Evolutionary conservation across 1,140 invertebrate genomes (phyloP).

Genomic region (Trichoplusia ni): DNA sequence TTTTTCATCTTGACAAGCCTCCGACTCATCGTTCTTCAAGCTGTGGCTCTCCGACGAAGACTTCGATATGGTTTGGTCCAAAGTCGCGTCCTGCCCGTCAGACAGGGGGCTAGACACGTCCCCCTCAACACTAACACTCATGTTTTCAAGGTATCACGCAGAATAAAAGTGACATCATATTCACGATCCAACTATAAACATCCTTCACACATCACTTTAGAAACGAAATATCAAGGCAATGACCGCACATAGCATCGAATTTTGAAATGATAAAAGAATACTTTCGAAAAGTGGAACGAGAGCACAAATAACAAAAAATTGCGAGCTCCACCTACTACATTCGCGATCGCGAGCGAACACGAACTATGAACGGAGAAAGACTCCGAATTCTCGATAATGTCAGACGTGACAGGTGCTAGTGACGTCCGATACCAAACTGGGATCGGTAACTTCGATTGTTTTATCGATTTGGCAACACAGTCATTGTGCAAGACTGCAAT

Average conservation of each 20-base stretch:
- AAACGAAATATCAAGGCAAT: conserved; percentile 13
- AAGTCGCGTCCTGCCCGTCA: conserved; percentile 64
- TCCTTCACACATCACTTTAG: conserved; percentile 27
- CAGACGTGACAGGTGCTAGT: conserved; percentile 49
- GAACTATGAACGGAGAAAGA: conserved; percentile 51
- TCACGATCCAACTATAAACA: conserved; percentile 55
- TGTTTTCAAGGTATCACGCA: conserved; percentile 74
- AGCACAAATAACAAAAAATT: conserved; percentile 66
- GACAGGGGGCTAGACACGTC: conserved; percentile 74
- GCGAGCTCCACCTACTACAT: conserved; percentile 67
- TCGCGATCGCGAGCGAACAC: conserved; percentile 51
- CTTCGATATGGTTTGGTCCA: conserved; percentile 54
- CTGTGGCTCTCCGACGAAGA: conserved; percentile 53
- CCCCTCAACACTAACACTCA: conserved; percentile 76
- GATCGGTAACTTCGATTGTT: conserved; percentile 33
- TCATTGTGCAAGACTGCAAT: conserved; percentile 26
- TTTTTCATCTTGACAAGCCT: conserved; percentile 58
- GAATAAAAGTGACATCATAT: conserved; percentile 78
- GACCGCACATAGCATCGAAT: conserved; percentile 16
- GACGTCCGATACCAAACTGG: conserved; percentile 49
- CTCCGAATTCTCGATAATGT: conserved; percentile 31
- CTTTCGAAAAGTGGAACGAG: conserved; percentile 78
- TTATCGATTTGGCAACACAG: conserved; percentile 48
- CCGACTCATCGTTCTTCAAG: conserved; percentile 60
- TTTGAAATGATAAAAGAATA: conserved; percentile 48